Evolutionary conservation across 2,113 vertebrate genomes (phyloP).

Genomic region (Oncorhynchus keta): DNA sequence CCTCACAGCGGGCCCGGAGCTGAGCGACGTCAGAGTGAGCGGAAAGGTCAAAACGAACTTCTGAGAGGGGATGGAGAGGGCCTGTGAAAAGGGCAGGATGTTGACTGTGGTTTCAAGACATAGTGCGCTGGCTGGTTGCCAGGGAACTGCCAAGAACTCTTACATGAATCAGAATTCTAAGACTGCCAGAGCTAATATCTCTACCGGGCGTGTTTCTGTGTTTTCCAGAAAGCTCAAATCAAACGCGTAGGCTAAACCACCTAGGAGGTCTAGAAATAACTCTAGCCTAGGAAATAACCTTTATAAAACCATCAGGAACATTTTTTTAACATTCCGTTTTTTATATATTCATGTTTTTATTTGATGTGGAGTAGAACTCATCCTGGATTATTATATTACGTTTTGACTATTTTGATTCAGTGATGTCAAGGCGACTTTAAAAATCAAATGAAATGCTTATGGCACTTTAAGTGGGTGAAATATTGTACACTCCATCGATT

Average conservation of each 20-base stretch:
- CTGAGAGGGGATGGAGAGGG: conserved; percentile 39
- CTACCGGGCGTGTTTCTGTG: neutral
- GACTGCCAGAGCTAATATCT: neutral
- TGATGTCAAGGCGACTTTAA: no score
- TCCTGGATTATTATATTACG: no score
- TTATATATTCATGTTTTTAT: neutral
- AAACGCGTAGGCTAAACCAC: neutral
- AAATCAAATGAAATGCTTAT: conserved; percentile 31
- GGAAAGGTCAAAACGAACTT: conserved; percentile 38
- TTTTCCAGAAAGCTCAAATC: neutral
- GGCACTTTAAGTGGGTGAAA: conserved; percentile 40
- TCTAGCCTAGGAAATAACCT: neutral
- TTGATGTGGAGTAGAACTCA: neutral
- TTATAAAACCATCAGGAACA: neutral
- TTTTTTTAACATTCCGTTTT: neutral
- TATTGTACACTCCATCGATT: conserved; percentile 31
- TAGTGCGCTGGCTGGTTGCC: conserved; percentile 19
- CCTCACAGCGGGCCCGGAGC: conserved; percentile 30
- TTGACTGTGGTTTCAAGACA: conserved; percentile 20
- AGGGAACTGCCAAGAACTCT: conserved; percentile 57
- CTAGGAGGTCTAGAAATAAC: neutral
- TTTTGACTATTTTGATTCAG: no score
- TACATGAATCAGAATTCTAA: neutral
- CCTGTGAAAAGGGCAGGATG: conserved; percentile 3
- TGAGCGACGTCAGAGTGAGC: conserved; percentile 25